Evolutionary conservation across 2,888 invertebrate genomes (phyloP), one percentile per base, ranked within the genome.

Genomic region (Endomychus coccineus): DNA sequence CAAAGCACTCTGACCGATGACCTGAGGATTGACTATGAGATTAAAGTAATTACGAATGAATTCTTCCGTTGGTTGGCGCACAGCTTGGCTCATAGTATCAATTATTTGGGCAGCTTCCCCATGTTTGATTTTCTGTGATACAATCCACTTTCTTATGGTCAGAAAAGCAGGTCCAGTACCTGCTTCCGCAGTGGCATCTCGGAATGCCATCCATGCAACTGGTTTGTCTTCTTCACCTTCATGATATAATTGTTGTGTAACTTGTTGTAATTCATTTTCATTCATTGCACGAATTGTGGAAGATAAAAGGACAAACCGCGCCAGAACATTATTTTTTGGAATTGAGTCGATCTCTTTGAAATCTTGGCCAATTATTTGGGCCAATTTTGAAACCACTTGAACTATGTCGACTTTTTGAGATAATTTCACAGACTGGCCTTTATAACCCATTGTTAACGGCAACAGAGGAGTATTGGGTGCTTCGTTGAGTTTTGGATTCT

Each of bases 131-230:
- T 74, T 71, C 28, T 67, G 66, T 32, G 56, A 67, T 44, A 69
- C 56, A 37, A 81, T 75, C 77, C 75, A 77, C n/a, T 71, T 58
- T 49, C 71, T 71, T 47, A 83, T 71, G 45, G 69, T 69, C 35
- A 73, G 55, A 47, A 80, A 71, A 28, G 82, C 77, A 2, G 83
- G 80, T 27, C 75, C 72, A n/a, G 81, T 82, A 35, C 83, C 83
- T 13, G 76, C 69, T 61, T 80, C 73, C 7, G 73, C 69, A 2
- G 80, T 69, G 16, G 78, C 78, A 50, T 81, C 83, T 29, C 79
- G 75, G 62, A 70, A 77, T n/a, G 74, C 70, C 58, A 65, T 69
- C 78, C 79, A 80, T 51, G 74, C 68, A 31, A 71, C 67, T 31
- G 60, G 51, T 10, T 59, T 54, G 10, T 47, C 42, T 14, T 52